Conservation (phyloP, 2,888 invertebrate species). For the Mechanitis messenoides region DNA sequence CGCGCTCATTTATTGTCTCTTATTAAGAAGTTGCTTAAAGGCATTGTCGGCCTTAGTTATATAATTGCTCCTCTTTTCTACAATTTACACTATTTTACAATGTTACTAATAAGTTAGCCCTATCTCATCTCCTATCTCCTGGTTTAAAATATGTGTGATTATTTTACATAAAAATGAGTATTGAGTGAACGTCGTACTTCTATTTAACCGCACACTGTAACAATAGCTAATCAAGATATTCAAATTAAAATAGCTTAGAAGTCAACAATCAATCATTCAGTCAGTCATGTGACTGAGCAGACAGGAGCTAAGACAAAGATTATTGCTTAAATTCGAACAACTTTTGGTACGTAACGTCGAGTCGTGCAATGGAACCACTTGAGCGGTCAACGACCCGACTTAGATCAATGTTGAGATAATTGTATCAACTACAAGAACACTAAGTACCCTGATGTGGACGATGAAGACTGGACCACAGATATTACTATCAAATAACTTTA, state of each 20-base stretch:
- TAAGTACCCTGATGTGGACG: slow-evolving; percentile 26
- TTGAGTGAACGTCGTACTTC: no score
- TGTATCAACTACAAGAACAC: slow-evolving; percentile 62
- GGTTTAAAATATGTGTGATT: no score
- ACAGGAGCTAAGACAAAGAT: slow-evolving; percentile 10
- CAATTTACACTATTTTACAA: slow-evolving; percentile 58
- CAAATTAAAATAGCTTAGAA: background rate
- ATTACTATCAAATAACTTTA: slow-evolving; percentile 11
- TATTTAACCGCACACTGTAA: background rate
- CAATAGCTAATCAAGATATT: background rate
- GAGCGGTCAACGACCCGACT: slow-evolving; percentile 57
- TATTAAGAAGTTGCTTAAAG: slow-evolving; percentile 57
- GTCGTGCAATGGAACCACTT: slow-evolving; percentile 45
- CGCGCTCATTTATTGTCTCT: slow-evolving; percentile 32
- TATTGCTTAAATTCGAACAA: slow-evolving; percentile 27
- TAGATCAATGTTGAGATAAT: slow-evolving; percentile 72
- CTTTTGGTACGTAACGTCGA: slow-evolving; percentile 38
- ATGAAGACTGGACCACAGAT: slow-evolving; percentile 26
- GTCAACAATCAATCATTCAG: background rate
- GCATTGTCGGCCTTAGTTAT: slow-evolving; percentile 55
- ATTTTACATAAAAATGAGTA: slow-evolving; percentile 19
- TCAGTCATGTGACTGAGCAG: background rate
- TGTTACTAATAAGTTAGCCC: slow-evolving; percentile 48
- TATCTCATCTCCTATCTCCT: slow-evolving; percentile 38
- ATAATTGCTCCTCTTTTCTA: slow-evolving; percentile 48